Conservation (phyloP, 2,113 vertebrate genomes). For the Hiodon tergisus region DNA sequence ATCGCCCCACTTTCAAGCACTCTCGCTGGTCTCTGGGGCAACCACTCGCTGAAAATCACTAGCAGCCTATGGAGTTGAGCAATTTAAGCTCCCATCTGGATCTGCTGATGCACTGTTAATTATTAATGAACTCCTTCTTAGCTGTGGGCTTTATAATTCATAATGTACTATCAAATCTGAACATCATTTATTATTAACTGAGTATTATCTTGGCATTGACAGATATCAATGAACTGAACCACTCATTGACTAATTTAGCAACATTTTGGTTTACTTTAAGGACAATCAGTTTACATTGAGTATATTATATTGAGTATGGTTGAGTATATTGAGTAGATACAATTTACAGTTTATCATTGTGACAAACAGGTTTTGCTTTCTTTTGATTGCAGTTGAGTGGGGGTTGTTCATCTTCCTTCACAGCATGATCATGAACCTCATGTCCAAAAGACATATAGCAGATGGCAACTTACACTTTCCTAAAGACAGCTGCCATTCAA, state of each 20-base stretch:
- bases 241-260: not conserved
- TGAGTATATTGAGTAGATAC: too few relatives aligned
- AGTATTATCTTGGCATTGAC: not conserved
- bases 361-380: too few relatives aligned
- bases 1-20: constrained; percentile 47
- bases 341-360: too few relatives aligned
- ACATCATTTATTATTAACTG: not conserved
- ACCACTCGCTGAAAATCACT: constrained; percentile 64
- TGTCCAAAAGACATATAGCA: too few relatives aligned
- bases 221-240: not conserved
- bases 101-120: constrained; percentile 75
- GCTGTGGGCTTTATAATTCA: not conserved
- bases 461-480: too few relatives aligned
- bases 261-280: not conserved
- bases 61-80: constrained; percentile 69
- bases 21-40: constrained; percentile 63
- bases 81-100: constrained; percentile 73
- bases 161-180: not conserved
- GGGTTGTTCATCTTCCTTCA: too few relatives aligned
- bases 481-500: too few relatives aligned
- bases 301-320: too few relatives aligned
- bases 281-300: too few relatives aligned
- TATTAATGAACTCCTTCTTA: constrained; percentile 66
- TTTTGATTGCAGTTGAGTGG: too few relatives aligned
- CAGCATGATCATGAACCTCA: too few relatives aligned